Evolutionary conservation across 64 coral and sea anemone species (phyloP), one percentile per base, ranked within the genome.

Genomic region (Stichodactyla mertensii): DNA sequence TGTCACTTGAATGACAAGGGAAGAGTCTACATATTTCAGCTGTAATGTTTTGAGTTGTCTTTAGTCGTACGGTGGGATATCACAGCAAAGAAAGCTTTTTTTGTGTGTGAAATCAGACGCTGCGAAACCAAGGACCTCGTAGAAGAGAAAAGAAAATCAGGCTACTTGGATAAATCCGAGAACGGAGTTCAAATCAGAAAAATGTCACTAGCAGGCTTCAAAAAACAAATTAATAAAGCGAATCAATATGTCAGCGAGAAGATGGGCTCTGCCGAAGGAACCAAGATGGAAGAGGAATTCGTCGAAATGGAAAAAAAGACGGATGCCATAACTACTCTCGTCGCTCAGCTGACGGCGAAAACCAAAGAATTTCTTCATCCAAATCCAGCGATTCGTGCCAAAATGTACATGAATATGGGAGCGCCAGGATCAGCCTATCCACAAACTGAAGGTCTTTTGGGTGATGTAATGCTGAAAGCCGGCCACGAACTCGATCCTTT

Each of bases 221-320:
- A 96, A 84, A 96, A 96, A 84, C 94, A 96, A 71, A 92, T 96
- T 22, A 96, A 96, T 85, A 96, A 96, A 84, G 94, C 94, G 57
- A 96, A 96, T 27, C 94, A 96, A 80, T 96, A 93, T 87, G 94
- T 96, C 6, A 96, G 94, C 84, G 94, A 96, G 66, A 92, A 92
- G 52, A 96, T 96, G 94, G 94, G 94, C 16, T 89, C 94, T 16
- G 94, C 87, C 18, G 94, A 96, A 92, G 94, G 94, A 60, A 96
- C 94, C 51, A 96, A 96, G 22, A 92, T 96, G 80, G 91, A 96
- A 57, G 91, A 93, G 55, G 91, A 93, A 12, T 96, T 96, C 27
- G 52, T 96, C 80, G 91, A 93, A 13, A 89, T 96, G 77, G 94
- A 96, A 69, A 89, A 87, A 83, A 96, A 96, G 87, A 90, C 94